A percentile compares a stretch with the other conserved stretches of the same genome.
Evolutionary conservation across 2,113 vertebrate species (phyloP).

Genomic region (Sylvilagus bachmani): DNA sequence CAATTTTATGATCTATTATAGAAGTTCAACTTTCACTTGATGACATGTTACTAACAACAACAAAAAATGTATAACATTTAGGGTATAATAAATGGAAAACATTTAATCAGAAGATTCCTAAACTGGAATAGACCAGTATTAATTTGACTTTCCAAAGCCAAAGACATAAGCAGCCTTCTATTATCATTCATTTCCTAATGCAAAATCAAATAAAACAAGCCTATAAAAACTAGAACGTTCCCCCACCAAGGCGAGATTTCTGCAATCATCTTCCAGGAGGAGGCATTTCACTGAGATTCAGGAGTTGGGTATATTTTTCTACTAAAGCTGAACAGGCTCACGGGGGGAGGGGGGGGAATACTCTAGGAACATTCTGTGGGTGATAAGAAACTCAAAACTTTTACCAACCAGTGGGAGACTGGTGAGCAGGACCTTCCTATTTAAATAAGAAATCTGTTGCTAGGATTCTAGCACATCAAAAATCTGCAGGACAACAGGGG

Average conservation of each 20-base stretch:
- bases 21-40: neutral
- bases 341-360: neutral
- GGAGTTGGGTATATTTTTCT: conserved; percentile 56
- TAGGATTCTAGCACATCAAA: conserved; percentile 76
- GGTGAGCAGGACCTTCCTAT: conserved; percentile 50
- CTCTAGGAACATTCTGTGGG: conserved; percentile 48
- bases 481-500: conserved; percentile 63
- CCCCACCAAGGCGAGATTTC: neutral
- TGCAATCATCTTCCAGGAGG: neutral
- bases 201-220: conserved; percentile 56
- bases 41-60: neutral
- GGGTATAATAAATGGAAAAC: neutral
- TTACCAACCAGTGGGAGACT: conserved; percentile 74
- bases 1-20: neutral
- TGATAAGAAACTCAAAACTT: conserved; percentile 69
- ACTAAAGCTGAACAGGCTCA: neutral
- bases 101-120: conserved; percentile 8
- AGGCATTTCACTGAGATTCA: neutral
- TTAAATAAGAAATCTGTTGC: conserved; percentile 80
- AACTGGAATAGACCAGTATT: neutral
- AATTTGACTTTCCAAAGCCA: neutral
- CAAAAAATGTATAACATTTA: neutral
- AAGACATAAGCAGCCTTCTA: conserved; percentile 2
- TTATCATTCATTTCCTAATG: neutral
- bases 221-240: neutral